phyloP scores from a whole-genome alignment of 2,797 vertebrate species.

The Sphenodon punctatus region DNA sequence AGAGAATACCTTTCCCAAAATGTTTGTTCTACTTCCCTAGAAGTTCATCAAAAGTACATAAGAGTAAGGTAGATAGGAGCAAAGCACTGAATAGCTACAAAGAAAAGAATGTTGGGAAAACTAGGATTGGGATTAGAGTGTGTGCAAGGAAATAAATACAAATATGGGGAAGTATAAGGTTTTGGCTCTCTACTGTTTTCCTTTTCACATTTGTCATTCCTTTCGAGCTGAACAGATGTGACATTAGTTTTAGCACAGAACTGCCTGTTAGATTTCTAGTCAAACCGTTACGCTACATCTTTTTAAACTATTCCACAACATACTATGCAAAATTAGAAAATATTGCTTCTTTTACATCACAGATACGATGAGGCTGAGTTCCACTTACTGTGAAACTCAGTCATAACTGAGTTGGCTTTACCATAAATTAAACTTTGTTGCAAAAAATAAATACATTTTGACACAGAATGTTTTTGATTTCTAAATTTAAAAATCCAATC shows the following conservation, averaged over 20 bases:
- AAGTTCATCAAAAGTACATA: background rate
- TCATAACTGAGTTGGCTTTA: too few species aligned
- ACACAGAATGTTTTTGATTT: background rate
- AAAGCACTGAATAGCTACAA: background rate
- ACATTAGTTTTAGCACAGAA: accelerated
- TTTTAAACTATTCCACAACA: background rate
- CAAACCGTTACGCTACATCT: background rate
- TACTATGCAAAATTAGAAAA: background rate
- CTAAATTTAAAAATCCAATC: background rate
- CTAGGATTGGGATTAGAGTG: too few species aligned
- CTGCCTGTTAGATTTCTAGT: accelerated
- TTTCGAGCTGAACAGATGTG: accelerated
- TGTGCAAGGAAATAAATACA: accelerated
- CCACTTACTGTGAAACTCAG: background rate
- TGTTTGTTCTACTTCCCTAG: background rate
- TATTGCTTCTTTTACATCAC: background rate
- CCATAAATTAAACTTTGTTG: background rate
- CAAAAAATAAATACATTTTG: background rate
- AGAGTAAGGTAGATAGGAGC: background rate
- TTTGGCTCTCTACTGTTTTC: accelerated
- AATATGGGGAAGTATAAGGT: accelerated
- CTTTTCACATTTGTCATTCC: accelerated
- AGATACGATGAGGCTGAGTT: background rate
- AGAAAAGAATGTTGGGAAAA: background rate
- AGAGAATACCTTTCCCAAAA: background rate